Conservation (phyloP, 2,797 vertebrate species). For the Falco rusticolus region DNA sequence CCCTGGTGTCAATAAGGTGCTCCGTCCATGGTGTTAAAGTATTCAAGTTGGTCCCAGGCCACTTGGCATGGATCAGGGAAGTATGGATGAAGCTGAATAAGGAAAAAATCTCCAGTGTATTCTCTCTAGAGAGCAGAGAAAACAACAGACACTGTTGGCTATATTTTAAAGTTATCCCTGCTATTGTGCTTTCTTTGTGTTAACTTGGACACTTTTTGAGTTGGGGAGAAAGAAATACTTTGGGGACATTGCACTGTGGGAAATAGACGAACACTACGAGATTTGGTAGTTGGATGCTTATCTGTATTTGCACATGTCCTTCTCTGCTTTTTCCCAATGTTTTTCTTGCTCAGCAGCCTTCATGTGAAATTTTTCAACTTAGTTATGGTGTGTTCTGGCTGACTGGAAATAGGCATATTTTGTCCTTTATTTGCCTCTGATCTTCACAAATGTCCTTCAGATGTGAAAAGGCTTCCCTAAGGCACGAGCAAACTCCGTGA, state of each 20-base stretch:
- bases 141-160: neutral
- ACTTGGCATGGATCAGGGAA: neutral
- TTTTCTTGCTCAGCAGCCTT: neutral
- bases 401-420: neutral
- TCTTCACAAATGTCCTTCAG: constrained; percentile 33
- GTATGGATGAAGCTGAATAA: neutral
- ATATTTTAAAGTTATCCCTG: neutral
- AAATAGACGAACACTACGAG: neutral
- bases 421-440: neutral
- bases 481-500: neutral
- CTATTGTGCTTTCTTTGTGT: neutral
- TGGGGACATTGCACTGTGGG: neutral
- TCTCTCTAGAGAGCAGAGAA: neutral
- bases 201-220: neutral
- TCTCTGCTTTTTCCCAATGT: neutral
- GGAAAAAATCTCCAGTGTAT: neutral
- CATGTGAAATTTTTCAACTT: neutral
- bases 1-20: neutral
- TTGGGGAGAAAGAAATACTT: neutral
- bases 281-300: neutral
- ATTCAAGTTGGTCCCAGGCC: neutral
- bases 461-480: constrained; percentile 4
- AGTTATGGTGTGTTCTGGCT: neutral
- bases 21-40: neutral
- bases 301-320: neutral